Conservation (phyloP, 2,888 invertebrate species). For the Perdita meconis region DNA sequence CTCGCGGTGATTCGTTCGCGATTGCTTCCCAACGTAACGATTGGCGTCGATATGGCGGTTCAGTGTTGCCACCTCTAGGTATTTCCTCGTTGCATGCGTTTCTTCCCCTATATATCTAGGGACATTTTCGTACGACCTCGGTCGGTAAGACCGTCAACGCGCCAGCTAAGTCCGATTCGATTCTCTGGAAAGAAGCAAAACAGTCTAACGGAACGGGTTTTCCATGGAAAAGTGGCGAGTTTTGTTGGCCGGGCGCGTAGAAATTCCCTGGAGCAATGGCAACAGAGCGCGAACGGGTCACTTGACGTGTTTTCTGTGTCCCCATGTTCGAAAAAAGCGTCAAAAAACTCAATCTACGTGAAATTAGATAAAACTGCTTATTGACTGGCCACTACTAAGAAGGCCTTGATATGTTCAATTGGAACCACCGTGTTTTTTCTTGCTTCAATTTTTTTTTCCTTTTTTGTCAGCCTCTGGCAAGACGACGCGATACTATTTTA, state of each 20-base stretch:
- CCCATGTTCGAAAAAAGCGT: constrained; percentile 65
- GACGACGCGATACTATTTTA: constrained; percentile 19
- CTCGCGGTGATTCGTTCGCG: constrained; percentile 48
- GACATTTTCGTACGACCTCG: background rate
- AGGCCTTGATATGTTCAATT: constrained; percentile 80
- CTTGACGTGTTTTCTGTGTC: constrained; percentile 40
- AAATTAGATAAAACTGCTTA: constrained; percentile 71
- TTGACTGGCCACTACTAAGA: constrained; percentile 74
- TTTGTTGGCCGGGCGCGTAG: background rate
- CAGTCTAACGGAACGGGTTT: background rate
- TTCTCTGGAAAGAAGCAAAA: background rate
- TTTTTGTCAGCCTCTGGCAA: background rate
- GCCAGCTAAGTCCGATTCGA: constrained; percentile 9
- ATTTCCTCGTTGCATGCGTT: constrained; percentile 1
- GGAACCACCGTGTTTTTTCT: constrained; percentile 70
- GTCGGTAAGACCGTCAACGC: constrained; percentile 16
- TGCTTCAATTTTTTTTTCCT: constrained; percentile 6
- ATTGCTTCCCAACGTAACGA: constrained; percentile 17
- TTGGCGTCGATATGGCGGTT: constrained; percentile 33
- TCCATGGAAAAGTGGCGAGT: background rate
- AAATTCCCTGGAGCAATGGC: constrained; percentile 35
- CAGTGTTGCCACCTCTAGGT: constrained; percentile 32
- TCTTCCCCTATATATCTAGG: constrained; percentile 3
- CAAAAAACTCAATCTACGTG: constrained; percentile 75
- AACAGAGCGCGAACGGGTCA: constrained; percentile 53